phyloP scores from a whole-genome alignment of 2,113 vertebrate genomes.

The Verasper variegatus region DNA sequence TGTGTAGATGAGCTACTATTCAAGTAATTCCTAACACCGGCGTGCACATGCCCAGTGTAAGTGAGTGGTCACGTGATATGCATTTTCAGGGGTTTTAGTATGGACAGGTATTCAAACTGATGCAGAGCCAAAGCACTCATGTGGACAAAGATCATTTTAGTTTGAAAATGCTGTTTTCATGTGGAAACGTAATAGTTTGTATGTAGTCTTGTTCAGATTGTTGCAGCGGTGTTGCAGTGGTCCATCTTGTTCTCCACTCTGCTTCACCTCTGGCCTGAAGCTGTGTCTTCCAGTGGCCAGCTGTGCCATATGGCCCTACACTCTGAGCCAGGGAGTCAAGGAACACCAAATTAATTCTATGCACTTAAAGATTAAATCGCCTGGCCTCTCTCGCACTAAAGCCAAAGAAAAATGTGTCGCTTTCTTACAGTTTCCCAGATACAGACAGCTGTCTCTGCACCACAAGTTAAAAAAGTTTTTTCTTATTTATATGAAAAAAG shows the following conservation, averaged over 20 bases:
- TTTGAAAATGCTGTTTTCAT: too few species aligned
- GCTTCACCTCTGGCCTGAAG: constrained; percentile 32
- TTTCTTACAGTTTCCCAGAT: constrained; percentile 27
- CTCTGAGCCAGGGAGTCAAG: constrained; percentile 66
- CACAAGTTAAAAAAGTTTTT: not conserved
- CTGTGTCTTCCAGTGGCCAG: constrained; percentile 46
- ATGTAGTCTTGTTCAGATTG: constrained; percentile 3
- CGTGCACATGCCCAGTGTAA: too few species aligned
- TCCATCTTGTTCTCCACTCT: not conserved
- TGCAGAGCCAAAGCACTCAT: too few species aligned
- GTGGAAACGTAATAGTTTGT: too few species aligned
- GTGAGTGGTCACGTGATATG: too few species aligned
- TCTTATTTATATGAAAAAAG: too few species aligned
- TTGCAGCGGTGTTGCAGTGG: not conserved
- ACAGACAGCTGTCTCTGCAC: constrained; percentile 20
- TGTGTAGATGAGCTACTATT: too few species aligned
- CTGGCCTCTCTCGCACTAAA: constrained; percentile 53
- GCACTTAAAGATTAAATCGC: constrained; percentile 68
- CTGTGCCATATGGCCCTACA: constrained; percentile 59
- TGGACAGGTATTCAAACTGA: too few species aligned
- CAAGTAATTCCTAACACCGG: too few species aligned
- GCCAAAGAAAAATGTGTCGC: constrained; percentile 19
- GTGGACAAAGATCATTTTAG: too few species aligned
- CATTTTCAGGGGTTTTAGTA: too few species aligned
- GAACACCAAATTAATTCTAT: constrained; percentile 72